Percentiles rank a stretch among this genome's conserved stretches.
phyloP scores from a whole-genome alignment of 2,113 vertebrate species.

The Lichenostomus cassidix region DNA sequence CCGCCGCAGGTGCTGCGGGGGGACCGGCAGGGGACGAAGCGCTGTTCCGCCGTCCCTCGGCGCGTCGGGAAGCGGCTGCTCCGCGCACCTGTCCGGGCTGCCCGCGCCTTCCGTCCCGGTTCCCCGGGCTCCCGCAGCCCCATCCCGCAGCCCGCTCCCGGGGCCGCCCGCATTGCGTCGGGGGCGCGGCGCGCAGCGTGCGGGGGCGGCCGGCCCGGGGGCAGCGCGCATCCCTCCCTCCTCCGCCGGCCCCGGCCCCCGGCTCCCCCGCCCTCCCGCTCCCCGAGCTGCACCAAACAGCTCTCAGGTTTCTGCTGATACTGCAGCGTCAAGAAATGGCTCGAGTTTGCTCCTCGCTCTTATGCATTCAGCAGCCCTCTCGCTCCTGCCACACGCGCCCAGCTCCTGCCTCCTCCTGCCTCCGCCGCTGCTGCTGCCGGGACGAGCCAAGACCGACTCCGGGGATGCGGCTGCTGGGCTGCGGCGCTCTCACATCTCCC shows the following conservation, averaged over 20 bases:
- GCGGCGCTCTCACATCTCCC: constrained; percentile 15
- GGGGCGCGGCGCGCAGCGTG: constrained; percentile 33
- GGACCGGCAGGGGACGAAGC: background rate
- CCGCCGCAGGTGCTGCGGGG: background rate
- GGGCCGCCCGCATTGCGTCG: constrained; percentile 77
- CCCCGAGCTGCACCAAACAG: constrained; percentile 72
- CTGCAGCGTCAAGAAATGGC: constrained; percentile 91
- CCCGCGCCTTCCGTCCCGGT: too few species aligned
- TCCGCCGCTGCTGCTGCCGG: constrained; percentile 8
- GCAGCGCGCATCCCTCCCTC: background rate
- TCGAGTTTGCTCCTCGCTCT: constrained; percentile 78
- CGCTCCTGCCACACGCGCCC: constrained; percentile 17
- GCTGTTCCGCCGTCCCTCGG: background rate
- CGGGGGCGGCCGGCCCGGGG: background rate
- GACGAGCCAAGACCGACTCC: constrained; percentile 37
- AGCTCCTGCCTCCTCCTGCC: constrained; percentile 34
- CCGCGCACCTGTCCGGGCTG: background rate
- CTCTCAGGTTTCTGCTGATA: constrained; percentile 91
- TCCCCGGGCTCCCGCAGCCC: background rate
- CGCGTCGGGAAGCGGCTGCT: background rate
- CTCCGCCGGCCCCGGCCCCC: background rate
- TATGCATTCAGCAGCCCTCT: constrained; percentile 73
- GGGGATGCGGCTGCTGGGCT: constrained; percentile 38
- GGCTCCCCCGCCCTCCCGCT: constrained; percentile 14
- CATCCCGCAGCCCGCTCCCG: background rate